Conservation (phyloP, 2,888 invertebrate species). For the Perizoma affinitatum region DNA sequence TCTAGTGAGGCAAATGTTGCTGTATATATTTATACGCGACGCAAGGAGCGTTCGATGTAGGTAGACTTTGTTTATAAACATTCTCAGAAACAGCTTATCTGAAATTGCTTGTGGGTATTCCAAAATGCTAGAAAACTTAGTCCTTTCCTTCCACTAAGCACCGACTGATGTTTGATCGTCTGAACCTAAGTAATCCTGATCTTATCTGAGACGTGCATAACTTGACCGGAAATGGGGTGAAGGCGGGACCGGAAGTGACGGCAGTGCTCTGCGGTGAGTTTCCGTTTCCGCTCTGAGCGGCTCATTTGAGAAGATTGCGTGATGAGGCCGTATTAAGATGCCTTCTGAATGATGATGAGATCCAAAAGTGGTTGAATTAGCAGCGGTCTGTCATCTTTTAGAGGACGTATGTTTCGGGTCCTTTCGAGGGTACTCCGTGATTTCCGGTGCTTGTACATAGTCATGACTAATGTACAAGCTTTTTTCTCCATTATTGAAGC, state of each 20-base stretch:
- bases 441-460: neutral
- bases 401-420: neutral
- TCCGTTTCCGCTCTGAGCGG: slow-evolving; percentile 45
- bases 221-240: slow-evolving; percentile 49
- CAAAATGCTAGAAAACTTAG: too few relatives aligned
- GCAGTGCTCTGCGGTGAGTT: slow-evolving; percentile 42
- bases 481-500: too few relatives aligned
- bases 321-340: slow-evolving; percentile 27
- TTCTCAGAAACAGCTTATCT: too few relatives aligned
- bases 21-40: too few relatives aligned
- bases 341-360: slow-evolving; percentile 26
- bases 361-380: slow-evolving; percentile 8
- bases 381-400: slow-evolving; percentile 11
- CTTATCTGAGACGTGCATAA: slow-evolving; percentile 36
- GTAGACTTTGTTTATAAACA: too few relatives aligned
- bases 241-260: slow-evolving; percentile 43
- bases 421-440: neutral
- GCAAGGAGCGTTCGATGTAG: too few relatives aligned
- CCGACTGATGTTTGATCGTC: slow-evolving; percentile 1
- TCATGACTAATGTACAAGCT: too few relatives aligned
- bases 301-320: slow-evolving; percentile 44
- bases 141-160: too few relatives aligned
- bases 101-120: too few relatives aligned
- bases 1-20: too few relatives aligned
- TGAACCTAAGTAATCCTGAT: slow-evolving; percentile 17